Conservation (phyloP, 2,113 vertebrate species). For the Phyllopteryx taeniolatus region DNA sequence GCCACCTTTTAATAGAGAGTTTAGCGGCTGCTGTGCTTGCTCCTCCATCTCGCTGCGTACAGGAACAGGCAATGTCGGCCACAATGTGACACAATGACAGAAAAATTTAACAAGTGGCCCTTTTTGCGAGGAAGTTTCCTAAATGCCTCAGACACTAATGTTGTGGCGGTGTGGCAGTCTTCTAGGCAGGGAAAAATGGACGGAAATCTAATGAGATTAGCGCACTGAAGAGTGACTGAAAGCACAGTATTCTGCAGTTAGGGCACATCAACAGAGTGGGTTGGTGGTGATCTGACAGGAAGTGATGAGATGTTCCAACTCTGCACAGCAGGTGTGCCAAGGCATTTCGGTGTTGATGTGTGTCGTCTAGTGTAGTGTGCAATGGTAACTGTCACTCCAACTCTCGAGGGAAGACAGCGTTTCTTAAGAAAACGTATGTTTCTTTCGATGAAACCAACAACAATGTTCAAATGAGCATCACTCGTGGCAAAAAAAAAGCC, state of each 20-base stretch:
- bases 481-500: background rate
- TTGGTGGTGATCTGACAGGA: constrained; percentile 15
- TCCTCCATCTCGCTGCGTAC: background rate
- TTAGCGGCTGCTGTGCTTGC: background rate
- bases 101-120: background rate
- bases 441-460: background rate
- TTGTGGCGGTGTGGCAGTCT: constrained; percentile 21
- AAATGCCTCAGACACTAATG: constrained; percentile 42
- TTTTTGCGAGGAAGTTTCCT: constrained; percentile 12
- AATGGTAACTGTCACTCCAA: background rate
- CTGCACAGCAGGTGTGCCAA: background rate
- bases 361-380: background rate
- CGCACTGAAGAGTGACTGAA: constrained; percentile 26
- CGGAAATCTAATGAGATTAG: constrained; percentile 55
- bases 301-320: constrained; percentile 15
- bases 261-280: constrained; percentile 20
- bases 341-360: background rate
- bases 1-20: constrained; percentile 5
- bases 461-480: background rate
- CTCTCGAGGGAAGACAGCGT: background rate
- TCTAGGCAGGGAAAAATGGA: constrained; percentile 55
- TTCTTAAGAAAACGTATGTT: background rate
- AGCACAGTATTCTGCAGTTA: constrained; percentile 16
- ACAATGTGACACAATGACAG: background rate
- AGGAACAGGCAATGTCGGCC: background rate